A percentile compares a stretch with the other conserved stretches of the same genome.
Evolutionary conservation across 2,113 vertebrate species (phyloP).

Genomic region (Ciconia maguari): DNA sequence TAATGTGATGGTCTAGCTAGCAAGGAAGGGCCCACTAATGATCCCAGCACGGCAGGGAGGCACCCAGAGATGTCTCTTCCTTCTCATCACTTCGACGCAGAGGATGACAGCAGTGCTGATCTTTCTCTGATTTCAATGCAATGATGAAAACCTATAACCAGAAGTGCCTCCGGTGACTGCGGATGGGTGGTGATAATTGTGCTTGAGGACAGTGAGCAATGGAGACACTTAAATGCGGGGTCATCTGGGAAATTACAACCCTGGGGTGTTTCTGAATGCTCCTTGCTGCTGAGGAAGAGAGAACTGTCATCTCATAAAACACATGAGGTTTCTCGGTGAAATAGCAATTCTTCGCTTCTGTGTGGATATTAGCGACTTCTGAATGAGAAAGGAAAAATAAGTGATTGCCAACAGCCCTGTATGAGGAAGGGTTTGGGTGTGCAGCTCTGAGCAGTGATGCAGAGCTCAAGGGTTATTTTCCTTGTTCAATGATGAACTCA

Average conservation of each 20-base stretch:
- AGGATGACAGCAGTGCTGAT: not conserved
- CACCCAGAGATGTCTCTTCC: not conserved
- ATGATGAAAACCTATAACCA: not conserved
- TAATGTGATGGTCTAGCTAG: not conserved
- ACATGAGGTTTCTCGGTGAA: not conserved
- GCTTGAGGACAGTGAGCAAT: not conserved
- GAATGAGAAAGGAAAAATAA: not conserved
- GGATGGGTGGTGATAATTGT: not conserved
- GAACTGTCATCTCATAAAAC: not conserved
- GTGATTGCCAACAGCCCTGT: rapidly evolving
- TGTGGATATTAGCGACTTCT: not conserved
- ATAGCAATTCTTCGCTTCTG: not conserved
- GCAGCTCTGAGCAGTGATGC: not conserved
- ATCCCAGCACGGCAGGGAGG: not conserved
- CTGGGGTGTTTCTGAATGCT: not conserved
- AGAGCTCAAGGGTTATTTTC: not conserved
- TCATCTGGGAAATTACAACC: not conserved
- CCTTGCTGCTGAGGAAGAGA: not conserved
- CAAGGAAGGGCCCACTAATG: not conserved
- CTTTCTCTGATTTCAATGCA: not conserved
- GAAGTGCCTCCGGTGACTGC: not conserved
- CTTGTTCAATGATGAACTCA: not conserved
- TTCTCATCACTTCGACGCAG: not conserved
- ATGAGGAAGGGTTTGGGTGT: not conserved
- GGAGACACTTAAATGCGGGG: not conserved